These are phyloP conservation scores for Orycteropus afer DNA, from an alignment of 2,113 vertebrate genomes.

Conservation along the genomic window DNA sequence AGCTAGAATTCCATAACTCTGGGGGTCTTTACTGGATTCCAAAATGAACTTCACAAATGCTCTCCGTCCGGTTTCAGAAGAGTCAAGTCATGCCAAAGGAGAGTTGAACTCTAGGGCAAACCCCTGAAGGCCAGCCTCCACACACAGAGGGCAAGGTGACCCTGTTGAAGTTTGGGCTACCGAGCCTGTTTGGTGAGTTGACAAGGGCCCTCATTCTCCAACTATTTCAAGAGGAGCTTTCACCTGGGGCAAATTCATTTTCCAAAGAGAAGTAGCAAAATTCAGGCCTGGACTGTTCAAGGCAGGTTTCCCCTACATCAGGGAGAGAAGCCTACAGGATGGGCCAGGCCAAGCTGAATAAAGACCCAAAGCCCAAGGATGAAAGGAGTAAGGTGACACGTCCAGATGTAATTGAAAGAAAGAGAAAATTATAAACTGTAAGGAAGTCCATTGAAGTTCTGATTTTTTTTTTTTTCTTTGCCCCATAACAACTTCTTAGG, in stretches of 20 bases:
- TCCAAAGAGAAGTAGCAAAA: conserved; percentile 33
- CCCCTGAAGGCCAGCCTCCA: conserved; percentile 59
- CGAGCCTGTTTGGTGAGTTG: conserved; percentile 56
- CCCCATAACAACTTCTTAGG: neutral
- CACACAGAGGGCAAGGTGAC: neutral
- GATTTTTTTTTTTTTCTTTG: neutral
- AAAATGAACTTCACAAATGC: neutral
- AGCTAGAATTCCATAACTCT: neutral
- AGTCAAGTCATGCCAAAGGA: neutral
- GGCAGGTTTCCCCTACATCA: neutral
- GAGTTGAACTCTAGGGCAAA: conserved; percentile 70
- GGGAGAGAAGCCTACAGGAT: neutral
- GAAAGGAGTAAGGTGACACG: neutral
- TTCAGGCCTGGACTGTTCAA: neutral
- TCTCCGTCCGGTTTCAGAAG: conserved; percentile 15
- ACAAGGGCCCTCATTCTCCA: conserved; percentile 56
- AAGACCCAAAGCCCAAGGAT: neutral
- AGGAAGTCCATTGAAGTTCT: neutral
- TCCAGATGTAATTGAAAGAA: neutral
- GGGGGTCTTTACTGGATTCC: neutral
- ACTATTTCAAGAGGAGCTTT: conserved; percentile 35
- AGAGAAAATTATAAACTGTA: neutral
- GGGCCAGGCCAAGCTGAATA: neutral
- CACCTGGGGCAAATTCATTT: conserved; percentile 64
- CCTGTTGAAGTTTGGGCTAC: neutral